Evolutionary conservation across 2,113 vertebrate genomes (phyloP).

Genomic region (Ceyx cyanopectus): DNA sequence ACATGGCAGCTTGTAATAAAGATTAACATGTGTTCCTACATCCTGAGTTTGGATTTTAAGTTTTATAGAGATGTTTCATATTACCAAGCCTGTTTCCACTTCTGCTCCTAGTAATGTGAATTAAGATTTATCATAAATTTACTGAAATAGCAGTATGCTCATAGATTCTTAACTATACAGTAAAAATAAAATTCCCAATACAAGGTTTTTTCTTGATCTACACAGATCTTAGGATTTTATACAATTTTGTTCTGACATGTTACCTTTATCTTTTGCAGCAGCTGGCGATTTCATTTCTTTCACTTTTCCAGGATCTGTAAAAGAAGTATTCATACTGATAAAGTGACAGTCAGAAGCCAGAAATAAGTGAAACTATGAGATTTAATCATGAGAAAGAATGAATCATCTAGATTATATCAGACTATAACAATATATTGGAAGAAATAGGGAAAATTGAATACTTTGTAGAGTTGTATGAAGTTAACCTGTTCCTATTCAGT

Average conservation of each 20-base stretch:
- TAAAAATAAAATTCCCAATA: not conserved
- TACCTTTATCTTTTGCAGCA: constrained; percentile 51
- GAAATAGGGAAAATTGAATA: rapidly evolving
- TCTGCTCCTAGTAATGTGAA: not conserved
- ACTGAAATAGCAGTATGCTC: not conserved
- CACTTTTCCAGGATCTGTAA: constrained; percentile 50
- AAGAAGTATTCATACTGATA: not conserved
- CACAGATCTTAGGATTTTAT: not conserved
- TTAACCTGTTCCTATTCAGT: not conserved
- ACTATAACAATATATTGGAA: not conserved
- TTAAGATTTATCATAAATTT: not conserved
- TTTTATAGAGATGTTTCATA: not conserved
- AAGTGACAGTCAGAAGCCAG: not conserved
- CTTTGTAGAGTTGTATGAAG: not conserved
- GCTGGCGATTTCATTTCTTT: constrained; percentile 22
- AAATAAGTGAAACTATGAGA: not conserved
- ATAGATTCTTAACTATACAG: not conserved
- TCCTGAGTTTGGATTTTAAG: not conserved
- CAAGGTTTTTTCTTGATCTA: not conserved
- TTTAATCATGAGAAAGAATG: not conserved
- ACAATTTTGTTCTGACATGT: not conserved
- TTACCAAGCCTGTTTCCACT: not conserved
- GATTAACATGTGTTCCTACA: not conserved
- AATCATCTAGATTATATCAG: not conserved
- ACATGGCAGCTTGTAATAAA: not conserved